Evolutionary conservation across 2,113 vertebrate genomes (phyloP).

Genomic region (Heterocephalus glaber): DNA sequence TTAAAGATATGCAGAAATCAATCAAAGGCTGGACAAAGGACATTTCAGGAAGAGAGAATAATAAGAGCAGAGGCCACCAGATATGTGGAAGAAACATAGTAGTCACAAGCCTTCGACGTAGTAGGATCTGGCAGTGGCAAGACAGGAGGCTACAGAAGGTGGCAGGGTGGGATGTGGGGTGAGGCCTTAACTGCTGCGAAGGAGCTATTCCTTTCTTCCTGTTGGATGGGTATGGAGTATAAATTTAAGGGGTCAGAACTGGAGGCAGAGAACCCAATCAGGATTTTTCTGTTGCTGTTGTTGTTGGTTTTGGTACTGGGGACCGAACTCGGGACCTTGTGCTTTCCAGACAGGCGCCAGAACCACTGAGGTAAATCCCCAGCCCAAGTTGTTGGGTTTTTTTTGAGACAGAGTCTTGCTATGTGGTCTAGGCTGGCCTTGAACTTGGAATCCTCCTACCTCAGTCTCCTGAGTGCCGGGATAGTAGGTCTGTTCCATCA

Average conservation of each 20-base stretch:
- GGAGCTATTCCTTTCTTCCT: neutral
- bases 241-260: neutral
- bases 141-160: neutral
- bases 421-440: neutral
- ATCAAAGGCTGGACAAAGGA: neutral
- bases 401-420: neutral
- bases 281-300: neutral
- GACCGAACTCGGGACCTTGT: too few relatives aligned
- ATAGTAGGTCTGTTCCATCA: neutral
- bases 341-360: too few relatives aligned
- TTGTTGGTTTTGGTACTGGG: too few relatives aligned
- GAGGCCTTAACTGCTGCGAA: neutral
- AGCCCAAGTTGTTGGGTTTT: too few relatives aligned
- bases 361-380: too few relatives aligned
- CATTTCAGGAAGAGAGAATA: neutral
- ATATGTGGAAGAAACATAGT: neutral
- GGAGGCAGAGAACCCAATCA: neutral
- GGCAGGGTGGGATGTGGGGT: neutral
- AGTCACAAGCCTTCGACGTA: neutral
- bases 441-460: neutral
- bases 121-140: neutral
- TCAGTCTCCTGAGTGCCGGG: neutral
- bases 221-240: neutral
- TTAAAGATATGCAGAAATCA: neutral
- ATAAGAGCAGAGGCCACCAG: neutral